A percentile compares a stretch with the other conserved stretches of the same genome.
Conservation (phyloP, 2,113 vertebrate genomes). For the Thoracochromis brauschi region DNA sequence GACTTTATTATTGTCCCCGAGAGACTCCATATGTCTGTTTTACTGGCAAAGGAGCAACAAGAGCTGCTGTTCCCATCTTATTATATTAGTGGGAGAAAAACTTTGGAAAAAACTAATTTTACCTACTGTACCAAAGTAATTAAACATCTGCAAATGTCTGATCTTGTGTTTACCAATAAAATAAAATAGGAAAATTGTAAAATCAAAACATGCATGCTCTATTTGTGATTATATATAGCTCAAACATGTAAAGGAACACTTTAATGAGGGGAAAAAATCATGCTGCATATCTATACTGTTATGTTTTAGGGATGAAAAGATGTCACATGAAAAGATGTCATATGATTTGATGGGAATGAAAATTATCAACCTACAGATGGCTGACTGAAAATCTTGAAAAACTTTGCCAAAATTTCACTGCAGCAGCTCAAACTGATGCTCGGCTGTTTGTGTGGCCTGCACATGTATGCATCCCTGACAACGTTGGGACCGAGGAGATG, state of each 20-base stretch:
- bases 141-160: background rate
- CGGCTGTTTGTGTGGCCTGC: background rate
- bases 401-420: background rate
- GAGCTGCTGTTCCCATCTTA: background rate
- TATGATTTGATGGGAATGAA: background rate
- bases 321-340: background rate
- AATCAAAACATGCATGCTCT: background rate
- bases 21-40: conserved; percentile 14
- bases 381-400: background rate
- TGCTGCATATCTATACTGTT: background rate
- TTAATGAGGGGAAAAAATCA: background rate
- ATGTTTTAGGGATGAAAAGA: background rate
- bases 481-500: background rate
- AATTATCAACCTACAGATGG: background rate
- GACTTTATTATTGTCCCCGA: conserved; percentile 27
- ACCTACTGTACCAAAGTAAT: background rate
- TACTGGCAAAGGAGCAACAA: conserved; percentile 11
- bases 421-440: background rate
- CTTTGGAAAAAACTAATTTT: background rate
- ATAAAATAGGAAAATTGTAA: background rate
- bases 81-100: background rate
- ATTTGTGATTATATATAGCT: background rate
- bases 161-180: background rate
- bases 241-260: background rate
- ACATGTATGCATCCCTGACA: background rate